Percentiles rank a stretch among this genome's conserved stretches.
phyloP scores from a whole-genome alignment of 2,888 invertebrate genomes.

The Amphipyra berbera region DNA sequence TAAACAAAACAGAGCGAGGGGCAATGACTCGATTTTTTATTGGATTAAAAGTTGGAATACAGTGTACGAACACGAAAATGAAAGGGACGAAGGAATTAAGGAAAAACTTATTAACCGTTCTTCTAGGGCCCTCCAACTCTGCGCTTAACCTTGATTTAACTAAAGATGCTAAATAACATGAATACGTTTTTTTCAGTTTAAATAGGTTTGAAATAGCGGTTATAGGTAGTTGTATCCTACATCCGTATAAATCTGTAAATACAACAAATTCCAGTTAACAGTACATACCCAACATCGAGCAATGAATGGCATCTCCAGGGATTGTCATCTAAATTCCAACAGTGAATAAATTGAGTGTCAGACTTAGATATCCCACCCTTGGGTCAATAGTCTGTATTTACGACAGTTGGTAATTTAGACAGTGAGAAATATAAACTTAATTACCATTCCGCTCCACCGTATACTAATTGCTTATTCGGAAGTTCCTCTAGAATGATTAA shows the following conservation, averaged over 20 bases:
- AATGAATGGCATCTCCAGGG: conserved; percentile 4
- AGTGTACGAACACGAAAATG: conserved; percentile 7
- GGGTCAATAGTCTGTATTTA: conserved; percentile 10
- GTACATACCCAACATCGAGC: neutral
- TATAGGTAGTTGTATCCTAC: no score
- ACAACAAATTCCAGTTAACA: neutral
- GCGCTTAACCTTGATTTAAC: no score
- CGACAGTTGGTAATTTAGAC: conserved; percentile 8
- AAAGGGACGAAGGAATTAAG: conserved; percentile 3
- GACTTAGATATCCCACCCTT: conserved; percentile 7
- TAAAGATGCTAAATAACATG: no score
- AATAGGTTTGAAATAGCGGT: no score
- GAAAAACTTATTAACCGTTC: no score
- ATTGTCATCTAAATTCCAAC: conserved; percentile 12
- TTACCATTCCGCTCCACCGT: conserved; percentile 10
- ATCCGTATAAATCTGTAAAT: neutral
- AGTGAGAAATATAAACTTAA: conserved; percentile 35
- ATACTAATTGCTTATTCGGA: conserved; percentile 43
- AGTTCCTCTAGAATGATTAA: conserved; percentile 47
- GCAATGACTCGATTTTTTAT: neutral
- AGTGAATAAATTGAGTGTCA: conserved; percentile 13
- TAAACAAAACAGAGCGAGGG: neutral
- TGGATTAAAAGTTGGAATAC: conserved; percentile 9
- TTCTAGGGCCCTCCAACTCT: no score
- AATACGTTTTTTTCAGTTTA: no score